These are phyloP conservation scores for Clinocottus analis DNA, from an alignment of 2,113 vertebrate genomes.

Conservation along the genomic window DNA sequence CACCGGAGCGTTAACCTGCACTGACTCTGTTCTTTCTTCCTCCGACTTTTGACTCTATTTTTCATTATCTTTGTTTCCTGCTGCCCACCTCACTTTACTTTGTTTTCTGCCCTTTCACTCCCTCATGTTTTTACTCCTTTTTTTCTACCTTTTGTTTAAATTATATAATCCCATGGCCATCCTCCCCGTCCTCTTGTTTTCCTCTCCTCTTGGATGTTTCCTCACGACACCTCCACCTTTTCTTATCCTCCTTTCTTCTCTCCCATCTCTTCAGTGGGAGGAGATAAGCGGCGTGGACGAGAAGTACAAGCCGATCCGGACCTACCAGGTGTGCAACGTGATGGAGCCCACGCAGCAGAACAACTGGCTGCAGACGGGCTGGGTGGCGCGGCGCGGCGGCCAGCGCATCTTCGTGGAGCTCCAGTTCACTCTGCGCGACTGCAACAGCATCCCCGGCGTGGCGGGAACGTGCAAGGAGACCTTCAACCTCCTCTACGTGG, in stretches of 20 bases:
- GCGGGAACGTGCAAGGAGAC: constrained; percentile 96
- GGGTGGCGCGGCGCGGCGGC: constrained; percentile 89
- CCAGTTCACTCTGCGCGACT: constrained; percentile 96
- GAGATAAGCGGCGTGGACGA: constrained; percentile 98
- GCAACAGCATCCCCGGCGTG: constrained; percentile 97
- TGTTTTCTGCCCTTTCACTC: neutral
- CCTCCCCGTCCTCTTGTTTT: neutral
- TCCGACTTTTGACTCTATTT: constrained; percentile 13
- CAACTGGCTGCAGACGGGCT: constrained; percentile 98
- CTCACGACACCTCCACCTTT: neutral
- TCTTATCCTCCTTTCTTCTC: neutral
- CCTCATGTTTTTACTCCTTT: neutral
- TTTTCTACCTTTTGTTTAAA: neutral
- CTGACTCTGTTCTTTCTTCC: neutral
- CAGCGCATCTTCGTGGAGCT: constrained; percentile 97
- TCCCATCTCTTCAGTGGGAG: constrained; percentile 88
- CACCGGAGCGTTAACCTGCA: constrained; percentile 24
- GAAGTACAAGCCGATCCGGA: constrained; percentile 92
- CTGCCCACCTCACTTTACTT: neutral
- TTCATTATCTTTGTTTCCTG: constrained; percentile 2
- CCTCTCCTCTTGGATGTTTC: neutral
- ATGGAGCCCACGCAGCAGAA: constrained; percentile 97
- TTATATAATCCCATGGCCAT: neutral
- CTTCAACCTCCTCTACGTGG: constrained; percentile 94
- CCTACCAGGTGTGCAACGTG: constrained; percentile 97